Conservation (phyloP, 1,140 invertebrate genomes). For the Papilio xuthus region DNA sequence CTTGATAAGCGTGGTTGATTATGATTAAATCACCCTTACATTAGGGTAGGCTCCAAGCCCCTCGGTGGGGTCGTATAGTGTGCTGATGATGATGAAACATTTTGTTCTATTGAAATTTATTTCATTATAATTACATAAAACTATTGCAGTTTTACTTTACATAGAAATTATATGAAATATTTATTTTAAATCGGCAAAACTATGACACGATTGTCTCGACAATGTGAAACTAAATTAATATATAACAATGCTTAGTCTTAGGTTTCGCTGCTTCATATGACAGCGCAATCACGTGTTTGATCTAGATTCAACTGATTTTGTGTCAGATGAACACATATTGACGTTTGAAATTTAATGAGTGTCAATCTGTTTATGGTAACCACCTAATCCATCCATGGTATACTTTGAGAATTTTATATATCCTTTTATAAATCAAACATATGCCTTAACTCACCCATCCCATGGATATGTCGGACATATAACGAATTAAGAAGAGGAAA, state of each 20-base stretch:
- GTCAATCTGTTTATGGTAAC: not conserved
- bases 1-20: too few species aligned
- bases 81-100: too few species aligned
- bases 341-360: not conserved
- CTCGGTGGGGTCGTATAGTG: too few species aligned
- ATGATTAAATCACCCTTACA: too few species aligned
- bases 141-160: not conserved
- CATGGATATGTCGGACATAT: too few species aligned
- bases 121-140: not conserved
- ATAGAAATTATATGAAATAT: not conserved
- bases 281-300: slow-evolving; percentile 10
- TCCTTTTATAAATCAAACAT: too few species aligned
- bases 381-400: not conserved
- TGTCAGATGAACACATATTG: not conserved
- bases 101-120: not conserved
- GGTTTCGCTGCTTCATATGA: not conserved
- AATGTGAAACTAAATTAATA: slow-evolving; percentile 17
- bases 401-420: too few species aligned
- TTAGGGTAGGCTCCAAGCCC: too few species aligned
- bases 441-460: too few species aligned
- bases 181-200: not conserved
- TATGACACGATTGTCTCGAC: not conserved
- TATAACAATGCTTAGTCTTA: slow-evolving; percentile 21
- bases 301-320: slow-evolving; percentile 25
- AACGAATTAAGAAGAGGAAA: too few species aligned